Base-by-base conservation (phyloP, 2,888 invertebrate species). In the Pammene fasciana region DNA sequence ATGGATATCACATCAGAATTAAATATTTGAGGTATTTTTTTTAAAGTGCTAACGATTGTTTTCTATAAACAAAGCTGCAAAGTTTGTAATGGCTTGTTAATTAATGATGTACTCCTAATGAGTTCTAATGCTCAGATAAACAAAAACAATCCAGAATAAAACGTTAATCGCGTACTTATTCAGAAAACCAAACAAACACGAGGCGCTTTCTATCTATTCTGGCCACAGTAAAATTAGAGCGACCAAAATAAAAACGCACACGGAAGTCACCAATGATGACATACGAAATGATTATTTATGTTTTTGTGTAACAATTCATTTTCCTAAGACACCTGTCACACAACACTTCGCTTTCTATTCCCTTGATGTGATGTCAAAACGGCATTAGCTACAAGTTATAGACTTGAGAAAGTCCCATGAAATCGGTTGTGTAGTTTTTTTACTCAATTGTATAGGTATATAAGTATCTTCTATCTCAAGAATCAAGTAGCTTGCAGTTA, bases 201-300 rank as follows among this genome's bases (percentile, higher is more conserved):
- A 60, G 45, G 2, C 46, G 45, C 26, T 43, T 38, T 55, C 54
- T 18, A 34, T 70, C 70, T 70, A 70, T 70, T 70, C 36, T 41
- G 41, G 46, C 11, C n/a, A 48, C 14, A 41, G 54, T 65, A 65
- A 65, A 65, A 54, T 60, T 65, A 70, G 65, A 70, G 38, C 54
- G 54, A 14, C 41, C 41, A 16, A 34, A 65, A 70, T 60, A 64
- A 65, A 65, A 68, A 65, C 26, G 64, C 52, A 65, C 55, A 60
- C 65, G 70, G 70, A 70, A 70, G 65, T 54, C 45, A 65, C 54
- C 54, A 54, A 70, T 65, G 70, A 70, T 70, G 70, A 65, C 70
- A 70, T 60, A 65, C 70, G 45, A 34, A 65, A 60, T 16, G 45
- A 60, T 70, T 54, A 56, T 65, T 56, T 65, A 18, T 55, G 54